Conservation (phyloP, 2,888 invertebrate genomes). For the Pseudococcus jackbeardsleyi region DNA sequence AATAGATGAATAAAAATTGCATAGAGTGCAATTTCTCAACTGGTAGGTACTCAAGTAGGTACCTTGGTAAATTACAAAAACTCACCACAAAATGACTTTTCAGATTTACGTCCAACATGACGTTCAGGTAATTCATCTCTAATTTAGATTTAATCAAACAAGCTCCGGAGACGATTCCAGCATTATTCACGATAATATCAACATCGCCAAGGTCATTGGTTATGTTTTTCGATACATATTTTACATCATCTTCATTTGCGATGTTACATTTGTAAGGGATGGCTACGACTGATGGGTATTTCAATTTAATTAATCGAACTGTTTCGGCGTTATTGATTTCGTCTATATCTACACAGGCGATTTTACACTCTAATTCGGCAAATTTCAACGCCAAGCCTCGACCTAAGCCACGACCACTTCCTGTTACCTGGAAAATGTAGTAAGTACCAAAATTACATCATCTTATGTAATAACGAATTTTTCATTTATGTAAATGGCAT, state of each 20-base stretch:
- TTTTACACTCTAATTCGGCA: slow-evolving; percentile 69
- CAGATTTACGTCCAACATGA: slow-evolving; percentile 71
- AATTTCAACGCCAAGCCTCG: slow-evolving; percentile 71
- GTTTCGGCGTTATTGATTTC: slow-evolving; percentile 67
- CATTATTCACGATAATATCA: slow-evolving; percentile 72
- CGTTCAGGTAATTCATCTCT: slow-evolving; percentile 70
- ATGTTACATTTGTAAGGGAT: slow-evolving; percentile 70
- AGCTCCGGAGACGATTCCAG: slow-evolving; percentile 71
- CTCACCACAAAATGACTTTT: slow-evolving; percentile 71
- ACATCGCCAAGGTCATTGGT: slow-evolving; percentile 71
- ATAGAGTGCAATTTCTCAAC: too few relatives aligned
- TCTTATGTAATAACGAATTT: too few relatives aligned
- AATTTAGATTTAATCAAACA: slow-evolving; percentile 69
- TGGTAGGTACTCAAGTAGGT: too few relatives aligned
- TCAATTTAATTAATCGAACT: slow-evolving; percentile 67
- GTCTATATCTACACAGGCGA: slow-evolving; percentile 68
- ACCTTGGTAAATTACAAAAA: neutral
- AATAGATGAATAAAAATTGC: neutral
- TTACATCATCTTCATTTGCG: slow-evolving; percentile 33
- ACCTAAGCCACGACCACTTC: slow-evolving; percentile 72
- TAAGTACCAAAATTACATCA: too few relatives aligned
- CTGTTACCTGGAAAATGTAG: slow-evolving; percentile 70
- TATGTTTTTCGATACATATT: slow-evolving; percentile 67
- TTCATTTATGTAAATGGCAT: too few relatives aligned
- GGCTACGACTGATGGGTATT: slow-evolving; percentile 69